Conservation (phyloP, 2,113 vertebrate species). For the Oxygymnocypris stewartii region DNA sequence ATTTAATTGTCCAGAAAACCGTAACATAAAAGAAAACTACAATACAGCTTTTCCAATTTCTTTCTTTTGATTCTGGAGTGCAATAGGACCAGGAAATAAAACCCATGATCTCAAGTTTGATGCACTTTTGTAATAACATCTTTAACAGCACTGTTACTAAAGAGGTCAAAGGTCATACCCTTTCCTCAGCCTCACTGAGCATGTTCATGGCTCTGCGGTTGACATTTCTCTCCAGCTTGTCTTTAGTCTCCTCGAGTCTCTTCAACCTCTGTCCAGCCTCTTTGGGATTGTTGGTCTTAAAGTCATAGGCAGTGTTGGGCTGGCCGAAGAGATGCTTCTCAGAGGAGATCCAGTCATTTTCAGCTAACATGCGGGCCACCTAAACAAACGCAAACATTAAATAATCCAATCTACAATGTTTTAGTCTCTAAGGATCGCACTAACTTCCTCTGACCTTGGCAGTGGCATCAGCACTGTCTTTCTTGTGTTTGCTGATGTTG, state of each 20-base stretch:
- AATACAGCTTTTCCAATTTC: neutral
- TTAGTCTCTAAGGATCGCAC: neutral
- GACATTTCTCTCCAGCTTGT: conserved; percentile 81
- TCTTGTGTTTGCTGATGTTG: conserved; percentile 82
- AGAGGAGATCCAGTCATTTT: conserved; percentile 91
- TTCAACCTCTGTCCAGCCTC: conserved; percentile 85
- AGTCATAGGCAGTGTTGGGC: conserved; percentile 88
- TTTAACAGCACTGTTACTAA: neutral
- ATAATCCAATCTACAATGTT: neutral
- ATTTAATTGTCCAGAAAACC: no score
- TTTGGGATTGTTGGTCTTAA: conserved; percentile 81
- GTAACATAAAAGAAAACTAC: no score
- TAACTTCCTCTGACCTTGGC: conserved; percentile 73
- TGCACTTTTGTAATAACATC: neutral
- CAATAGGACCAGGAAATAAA: no score
- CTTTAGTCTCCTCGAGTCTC: conserved; percentile 82
- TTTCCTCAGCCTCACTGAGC: conserved; percentile 87
- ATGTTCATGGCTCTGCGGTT: conserved; percentile 88
- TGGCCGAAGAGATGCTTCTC: conserved; percentile 89
- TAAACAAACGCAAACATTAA: conserved; percentile 56
- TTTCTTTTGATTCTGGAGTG: neutral
- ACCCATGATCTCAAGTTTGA: neutral
- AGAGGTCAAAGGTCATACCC: conserved; percentile 69
- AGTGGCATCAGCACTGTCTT: conserved; percentile 81
- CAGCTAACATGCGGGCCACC: conserved; percentile 86